These are phyloP conservation scores for Brachionichthys hirsutus DNA, from an alignment of 2,113 vertebrate genomes.

Conservation along the genomic window DNA sequence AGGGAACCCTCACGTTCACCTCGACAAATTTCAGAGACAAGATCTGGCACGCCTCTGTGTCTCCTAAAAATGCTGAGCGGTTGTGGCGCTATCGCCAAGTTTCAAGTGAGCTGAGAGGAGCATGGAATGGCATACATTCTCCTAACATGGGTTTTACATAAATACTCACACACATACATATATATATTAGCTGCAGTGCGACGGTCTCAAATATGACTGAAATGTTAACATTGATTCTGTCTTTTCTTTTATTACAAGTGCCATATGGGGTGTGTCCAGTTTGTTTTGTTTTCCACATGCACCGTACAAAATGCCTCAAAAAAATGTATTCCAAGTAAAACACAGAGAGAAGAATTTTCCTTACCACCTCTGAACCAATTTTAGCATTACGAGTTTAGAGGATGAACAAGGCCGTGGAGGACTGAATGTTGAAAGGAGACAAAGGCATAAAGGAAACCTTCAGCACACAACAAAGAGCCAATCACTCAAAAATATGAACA, in stretches of 20 bases:
- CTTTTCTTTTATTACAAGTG: conserved; percentile 44
- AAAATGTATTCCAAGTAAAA: conserved; percentile 57
- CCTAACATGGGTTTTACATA: neutral
- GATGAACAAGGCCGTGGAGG: conserved; percentile 84
- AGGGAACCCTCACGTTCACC: conserved; percentile 26
- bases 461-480: conserved; percentile 62
- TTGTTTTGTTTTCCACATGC: conserved; percentile 64
- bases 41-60: conserved; percentile 4
- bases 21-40: conserved; percentile 25
- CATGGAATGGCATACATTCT: conserved; percentile 2
- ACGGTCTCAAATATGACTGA: conserved; percentile 82
- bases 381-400: conserved; percentile 88
- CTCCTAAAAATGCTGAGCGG: conserved; percentile 15
- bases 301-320: conserved; percentile 60
- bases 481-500: too few species aligned
- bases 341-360: conserved; percentile 74
- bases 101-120: conserved; percentile 10
- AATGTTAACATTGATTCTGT: conserved; percentile 75
- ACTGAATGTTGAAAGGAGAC: conserved; percentile 85
- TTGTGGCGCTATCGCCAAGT: conserved; percentile 5
- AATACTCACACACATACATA: neutral
- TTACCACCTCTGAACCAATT: conserved; percentile 89
- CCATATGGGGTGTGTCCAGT: conserved; percentile 34
- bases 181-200: conserved; percentile 77
- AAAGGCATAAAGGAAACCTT: conserved; percentile 77